Conservation (phyloP, 2,888 invertebrate species). For the Nesidiocoris tenuis region DNA sequence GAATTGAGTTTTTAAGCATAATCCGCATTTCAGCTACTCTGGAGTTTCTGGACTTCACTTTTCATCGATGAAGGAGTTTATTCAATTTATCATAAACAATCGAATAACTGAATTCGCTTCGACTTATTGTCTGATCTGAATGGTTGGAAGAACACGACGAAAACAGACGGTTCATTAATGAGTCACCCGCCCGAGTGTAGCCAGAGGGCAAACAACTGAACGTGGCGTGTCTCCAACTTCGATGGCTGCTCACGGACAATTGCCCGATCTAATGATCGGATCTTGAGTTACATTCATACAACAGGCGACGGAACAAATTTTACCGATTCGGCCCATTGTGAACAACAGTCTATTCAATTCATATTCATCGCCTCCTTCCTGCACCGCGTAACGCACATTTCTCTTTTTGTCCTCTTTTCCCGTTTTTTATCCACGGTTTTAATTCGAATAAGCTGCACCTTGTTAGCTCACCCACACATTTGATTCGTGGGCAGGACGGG, state of each 20-base stretch:
- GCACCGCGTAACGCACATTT: neutral
- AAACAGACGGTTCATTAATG: neutral
- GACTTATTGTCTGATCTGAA: neutral
- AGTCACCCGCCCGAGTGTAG: neutral
- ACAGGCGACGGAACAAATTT: constrained; percentile 22
- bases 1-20: too few species aligned
- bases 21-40: too few species aligned
- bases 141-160: neutral
- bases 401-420: neutral
- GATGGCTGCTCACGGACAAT: neutral
- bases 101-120: neutral
- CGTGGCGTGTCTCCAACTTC: constrained; percentile 1
- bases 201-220: constrained; percentile 8
- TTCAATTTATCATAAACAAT: too few species aligned
- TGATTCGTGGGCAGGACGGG: constrained; percentile 2
- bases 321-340: constrained; percentile 19
- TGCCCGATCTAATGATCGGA: constrained; percentile 15
- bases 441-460: constrained; percentile 19
- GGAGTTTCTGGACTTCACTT: too few species aligned
- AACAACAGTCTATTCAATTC: constrained; percentile 17
- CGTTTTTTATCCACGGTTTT: neutral
- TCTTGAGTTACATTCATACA: neutral
- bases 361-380: neutral
- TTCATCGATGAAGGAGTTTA: too few species aligned
- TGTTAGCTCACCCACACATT: constrained; percentile 16